phyloP scores from a whole-genome alignment of 1,140 invertebrate genomes.

The Sitobion miscanthi region DNA sequence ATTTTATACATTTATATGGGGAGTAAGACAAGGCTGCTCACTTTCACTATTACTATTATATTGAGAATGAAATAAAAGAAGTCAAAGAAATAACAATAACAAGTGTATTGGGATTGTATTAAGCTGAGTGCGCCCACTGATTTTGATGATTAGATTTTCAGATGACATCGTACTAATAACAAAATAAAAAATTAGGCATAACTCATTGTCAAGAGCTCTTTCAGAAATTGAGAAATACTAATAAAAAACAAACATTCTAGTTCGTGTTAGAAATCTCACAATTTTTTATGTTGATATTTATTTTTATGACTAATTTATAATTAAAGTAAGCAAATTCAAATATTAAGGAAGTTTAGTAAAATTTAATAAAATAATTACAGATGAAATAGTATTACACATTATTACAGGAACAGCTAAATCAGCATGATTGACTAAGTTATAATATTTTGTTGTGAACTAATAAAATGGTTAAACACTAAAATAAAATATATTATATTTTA shows the following conservation, averaged over 20 bases:
- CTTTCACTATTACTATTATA: neutral
- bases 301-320: neutral
- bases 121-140: neutral
- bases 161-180: neutral
- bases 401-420: no score
- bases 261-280: neutral
- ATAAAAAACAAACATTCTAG: neutral
- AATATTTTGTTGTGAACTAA: neutral
- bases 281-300: neutral
- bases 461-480: neutral
- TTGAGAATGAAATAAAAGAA: neutral
- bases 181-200: neutral
- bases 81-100: neutral
- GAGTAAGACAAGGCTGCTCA: no score
- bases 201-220: neutral
- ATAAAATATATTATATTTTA: neutral
- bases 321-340: neutral
- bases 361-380: no score
- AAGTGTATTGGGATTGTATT: neutral
- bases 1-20: no score
- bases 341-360: neutral
- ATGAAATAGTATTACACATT: no score
- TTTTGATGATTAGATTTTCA: neutral
- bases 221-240: neutral
- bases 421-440: neutral